These are phyloP conservation scores for Exaiptasia diaphana DNA, from an alignment of 64 coral and sea anemone genomes.

Conservation along the genomic window DNA sequence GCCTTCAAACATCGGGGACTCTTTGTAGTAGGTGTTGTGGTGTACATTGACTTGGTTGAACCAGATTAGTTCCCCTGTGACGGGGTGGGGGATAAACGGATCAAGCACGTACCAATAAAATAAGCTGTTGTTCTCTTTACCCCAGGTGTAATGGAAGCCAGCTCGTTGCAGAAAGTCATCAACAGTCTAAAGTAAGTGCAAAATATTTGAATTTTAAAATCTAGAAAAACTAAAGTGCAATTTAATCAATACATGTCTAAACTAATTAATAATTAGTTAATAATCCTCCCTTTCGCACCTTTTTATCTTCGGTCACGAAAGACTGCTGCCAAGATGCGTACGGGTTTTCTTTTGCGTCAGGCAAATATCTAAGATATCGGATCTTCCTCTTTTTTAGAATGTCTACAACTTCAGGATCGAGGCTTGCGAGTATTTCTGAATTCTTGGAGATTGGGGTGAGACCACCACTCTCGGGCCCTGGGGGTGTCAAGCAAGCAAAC, in stretches of 20 bases:
- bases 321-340: constrained; percentile 83
- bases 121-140: constrained; percentile 42
- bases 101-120: constrained; percentile 68
- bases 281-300: not conserved
- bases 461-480: constrained; percentile 57
- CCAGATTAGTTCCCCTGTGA: constrained; percentile 79
- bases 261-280: too few species aligned
- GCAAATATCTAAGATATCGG: constrained; percentile 63
- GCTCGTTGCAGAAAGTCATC: constrained; percentile 49
- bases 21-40: constrained; percentile 76
- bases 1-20: constrained; percentile 75
- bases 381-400: constrained; percentile 69
- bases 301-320: constrained; percentile 50
- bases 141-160: constrained; percentile 63
- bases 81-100: constrained; percentile 59
- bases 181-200: constrained; percentile 51
- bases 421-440: constrained; percentile 41
- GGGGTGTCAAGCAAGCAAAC: constrained; percentile 61
- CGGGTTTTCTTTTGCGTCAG: constrained; percentile 35
- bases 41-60: constrained; percentile 77
- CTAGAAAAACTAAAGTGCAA: too few species aligned
- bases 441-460: constrained; percentile 74
- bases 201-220: too few species aligned
- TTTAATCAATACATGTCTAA: too few species aligned
- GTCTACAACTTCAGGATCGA: constrained; percentile 59